Evolutionary conservation across 1,140 invertebrate genomes (phyloP).

Genomic region (Orius laevigatus): DNA sequence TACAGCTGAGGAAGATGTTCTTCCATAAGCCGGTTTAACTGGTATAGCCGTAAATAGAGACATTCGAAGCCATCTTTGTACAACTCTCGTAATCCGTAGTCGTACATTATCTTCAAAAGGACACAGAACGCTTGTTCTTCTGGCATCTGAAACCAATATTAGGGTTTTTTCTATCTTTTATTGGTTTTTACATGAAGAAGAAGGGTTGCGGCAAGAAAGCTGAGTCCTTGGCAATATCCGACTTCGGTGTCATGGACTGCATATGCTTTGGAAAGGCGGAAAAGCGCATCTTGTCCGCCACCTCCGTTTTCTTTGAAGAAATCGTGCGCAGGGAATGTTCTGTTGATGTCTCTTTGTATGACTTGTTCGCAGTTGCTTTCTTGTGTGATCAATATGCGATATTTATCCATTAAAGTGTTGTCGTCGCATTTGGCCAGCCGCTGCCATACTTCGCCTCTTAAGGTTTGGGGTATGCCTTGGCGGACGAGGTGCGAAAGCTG

Average conservation of each 20-base stretch:
- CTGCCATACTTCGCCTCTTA: constrained; percentile 95
- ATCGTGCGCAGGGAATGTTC: constrained; percentile 97
- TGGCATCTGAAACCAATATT: constrained; percentile 66
- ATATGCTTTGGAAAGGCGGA: constrained; percentile 92
- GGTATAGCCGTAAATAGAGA: constrained; percentile 86
- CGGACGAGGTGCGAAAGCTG: constrained; percentile 61
- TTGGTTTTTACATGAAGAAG: constrained; percentile 71
- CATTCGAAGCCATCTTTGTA: constrained; percentile 95
- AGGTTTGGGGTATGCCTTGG: constrained; percentile 84
- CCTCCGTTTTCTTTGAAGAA: constrained; percentile 89
- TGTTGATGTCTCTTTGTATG: constrained; percentile 88
- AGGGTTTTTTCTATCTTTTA: neutral
- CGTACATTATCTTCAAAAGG: constrained; percentile 91
- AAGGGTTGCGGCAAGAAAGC: constrained; percentile 88
- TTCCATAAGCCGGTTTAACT: constrained; percentile 88
- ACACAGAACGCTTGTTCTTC: constrained; percentile 99
- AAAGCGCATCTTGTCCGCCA: constrained; percentile 84
- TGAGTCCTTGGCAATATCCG: constrained; percentile 96
- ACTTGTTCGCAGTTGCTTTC: constrained; percentile 80
- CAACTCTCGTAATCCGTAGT: constrained; percentile 83
- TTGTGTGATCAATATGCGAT: constrained; percentile 77
- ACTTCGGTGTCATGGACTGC: constrained; percentile 94
- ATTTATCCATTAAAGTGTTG: constrained; percentile 75
- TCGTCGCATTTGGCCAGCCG: constrained; percentile 76
- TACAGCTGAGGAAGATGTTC: constrained; percentile 82